Base-by-base conservation (phyloP, 2,797 vertebrate genomes). In the Karalla daura region DNA sequence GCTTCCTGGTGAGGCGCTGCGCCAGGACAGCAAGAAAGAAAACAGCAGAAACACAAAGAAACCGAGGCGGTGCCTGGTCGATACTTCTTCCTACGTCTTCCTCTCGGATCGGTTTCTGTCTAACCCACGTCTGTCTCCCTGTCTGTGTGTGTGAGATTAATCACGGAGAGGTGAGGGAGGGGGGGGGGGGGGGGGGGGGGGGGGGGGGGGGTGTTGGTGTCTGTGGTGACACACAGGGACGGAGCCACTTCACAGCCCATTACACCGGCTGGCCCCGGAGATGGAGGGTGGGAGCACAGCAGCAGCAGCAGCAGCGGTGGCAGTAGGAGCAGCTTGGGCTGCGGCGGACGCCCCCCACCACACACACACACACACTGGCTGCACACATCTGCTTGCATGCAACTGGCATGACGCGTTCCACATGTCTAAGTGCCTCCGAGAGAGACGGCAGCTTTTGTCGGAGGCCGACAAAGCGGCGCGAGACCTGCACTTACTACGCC, bases 161-260 rank as follows among this genome's bases (percentile, higher is more conserved):
- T 77, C 80, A 79, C n/a, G n/a, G n/a, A n/a, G n/a, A n/a, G n/a
- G n/a, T n/a, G n/a, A n/a, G n/a, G n/a, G n/a, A n/a, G 78, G 51
- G 46, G 20, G 47, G 33, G 35, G 45, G 44, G 12, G 15, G 40
- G 10, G 44, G 73, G 53, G n/a, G 78, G 51, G 46, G 20, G 47
- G 33, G 35, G 45, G 44, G 12, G 15, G 40, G 10, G 44, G 73
- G 53, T 15, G 59, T 49, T n/a, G 35, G 33, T 66, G 60, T 74
- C 65, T 86, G 64, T 76, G 84, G 76, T 70, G 79, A 80, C 73
- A 82, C 81, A 78, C 24, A 3, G 58, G 84, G 81, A 76, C 70
- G 66, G 81, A 80, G 76, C 71, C 84, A 79, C 81, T 85, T 86
- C 83, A 84, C 85, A 88, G 64, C 60, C 84, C 88, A 87, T 91